These are phyloP conservation scores for Thalassarche chlororhynchos DNA, from an alignment of 2,113 vertebrate species.

Conservation along the genomic window DNA sequence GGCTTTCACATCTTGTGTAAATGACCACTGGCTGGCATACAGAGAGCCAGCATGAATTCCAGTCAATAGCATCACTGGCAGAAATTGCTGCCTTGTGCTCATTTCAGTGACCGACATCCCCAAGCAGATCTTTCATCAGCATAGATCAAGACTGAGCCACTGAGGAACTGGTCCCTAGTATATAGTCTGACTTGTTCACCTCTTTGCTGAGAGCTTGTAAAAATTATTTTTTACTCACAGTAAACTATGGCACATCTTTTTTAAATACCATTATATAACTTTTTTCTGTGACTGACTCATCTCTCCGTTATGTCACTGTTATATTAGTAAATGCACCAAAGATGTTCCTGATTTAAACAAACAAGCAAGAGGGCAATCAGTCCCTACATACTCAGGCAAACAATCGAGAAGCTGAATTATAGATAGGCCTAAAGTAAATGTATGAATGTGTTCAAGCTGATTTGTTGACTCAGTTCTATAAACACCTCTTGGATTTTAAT, in stretches of 20 bases:
- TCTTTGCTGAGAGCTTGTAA: background rate
- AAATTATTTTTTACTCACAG: background rate
- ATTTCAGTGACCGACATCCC: background rate
- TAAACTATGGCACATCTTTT: background rate
- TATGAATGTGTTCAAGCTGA: slow-evolving; percentile 60
- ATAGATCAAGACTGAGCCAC: background rate
- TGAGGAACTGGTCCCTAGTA: background rate
- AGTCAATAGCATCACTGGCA: background rate
- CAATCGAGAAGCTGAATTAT: slow-evolving; percentile 71
- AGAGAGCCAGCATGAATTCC: background rate
- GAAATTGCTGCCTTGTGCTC: background rate
- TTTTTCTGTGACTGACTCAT: slow-evolving; percentile 23
- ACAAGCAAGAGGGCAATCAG: slow-evolving; percentile 40
- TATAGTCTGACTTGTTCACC: fast-evolving
- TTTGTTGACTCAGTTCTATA: slow-evolving; percentile 70
- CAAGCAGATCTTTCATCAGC: background rate
- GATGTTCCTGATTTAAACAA: slow-evolving; percentile 35
- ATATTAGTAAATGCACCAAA: background rate
- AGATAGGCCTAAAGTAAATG: slow-evolving; percentile 68
- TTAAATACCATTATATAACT: background rate
- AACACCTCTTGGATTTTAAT: slow-evolving; percentile 69
- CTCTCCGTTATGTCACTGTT: background rate
- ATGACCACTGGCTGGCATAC: background rate
- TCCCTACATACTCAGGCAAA: slow-evolving; percentile 53
- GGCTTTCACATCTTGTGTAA: background rate